Percentiles rank a stretch among this genome's conserved stretches.
Conservation (phyloP, 2,113 vertebrate species). For the Phyllostomus hastatus region DNA sequence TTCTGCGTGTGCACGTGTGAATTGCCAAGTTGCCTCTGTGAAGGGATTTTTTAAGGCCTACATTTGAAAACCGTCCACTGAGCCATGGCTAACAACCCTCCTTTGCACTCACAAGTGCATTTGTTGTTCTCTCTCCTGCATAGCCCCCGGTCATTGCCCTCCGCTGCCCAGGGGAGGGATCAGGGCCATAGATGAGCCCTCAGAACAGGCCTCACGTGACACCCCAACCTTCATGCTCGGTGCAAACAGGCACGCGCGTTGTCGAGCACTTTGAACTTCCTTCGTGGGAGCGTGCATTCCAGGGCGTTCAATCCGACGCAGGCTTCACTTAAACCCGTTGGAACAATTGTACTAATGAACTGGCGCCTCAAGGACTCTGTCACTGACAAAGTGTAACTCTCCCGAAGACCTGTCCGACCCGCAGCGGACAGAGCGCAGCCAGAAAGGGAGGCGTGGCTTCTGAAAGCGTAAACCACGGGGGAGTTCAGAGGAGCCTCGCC, state of each 20-base stretch:
- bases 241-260: background rate
- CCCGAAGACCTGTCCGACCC: background rate
- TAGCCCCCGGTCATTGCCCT: background rate
- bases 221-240: background rate
- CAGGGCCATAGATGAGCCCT: background rate
- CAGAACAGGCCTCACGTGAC: background rate
- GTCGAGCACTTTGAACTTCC: background rate
- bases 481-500: fast-evolving
- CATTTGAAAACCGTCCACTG: background rate
- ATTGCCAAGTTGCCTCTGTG: background rate
- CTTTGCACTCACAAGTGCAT: background rate
- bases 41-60: background rate
- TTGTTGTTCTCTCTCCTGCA: background rate
- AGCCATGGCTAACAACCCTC: background rate
- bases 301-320: background rate
- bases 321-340: background rate
- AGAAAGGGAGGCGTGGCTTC: background rate
- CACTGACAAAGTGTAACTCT: background rate
- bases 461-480: background rate
- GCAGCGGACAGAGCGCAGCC: background rate
- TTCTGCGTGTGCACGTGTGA: background rate
- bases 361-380: background rate
- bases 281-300: background rate
- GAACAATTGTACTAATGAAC: background rate
- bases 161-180: background rate